Conservation (phyloP, 2,797 vertebrate species). For the Megalops cyprinoides region DNA sequence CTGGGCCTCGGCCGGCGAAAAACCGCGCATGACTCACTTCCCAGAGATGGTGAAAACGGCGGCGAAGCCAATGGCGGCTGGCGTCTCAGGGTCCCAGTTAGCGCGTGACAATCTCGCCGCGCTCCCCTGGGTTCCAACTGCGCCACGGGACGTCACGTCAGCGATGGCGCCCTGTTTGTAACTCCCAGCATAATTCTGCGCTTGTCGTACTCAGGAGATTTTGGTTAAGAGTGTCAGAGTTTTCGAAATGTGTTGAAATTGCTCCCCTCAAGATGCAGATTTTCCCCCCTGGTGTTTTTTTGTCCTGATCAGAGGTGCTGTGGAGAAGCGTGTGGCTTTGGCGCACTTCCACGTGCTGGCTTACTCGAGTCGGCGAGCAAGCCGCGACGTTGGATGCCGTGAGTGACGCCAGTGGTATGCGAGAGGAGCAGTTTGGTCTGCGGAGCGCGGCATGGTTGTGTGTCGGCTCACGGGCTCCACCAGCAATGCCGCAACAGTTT, state of each 20-base stretch:
- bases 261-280: neutral
- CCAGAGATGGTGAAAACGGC: conserved; percentile 9
- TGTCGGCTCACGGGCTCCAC: too few relatives aligned
- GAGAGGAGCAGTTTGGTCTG: neutral
- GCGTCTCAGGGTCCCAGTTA: neutral
- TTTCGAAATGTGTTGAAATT: neutral
- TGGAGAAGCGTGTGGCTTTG: too few relatives aligned
- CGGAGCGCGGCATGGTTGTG: neutral
- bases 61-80: neutral
- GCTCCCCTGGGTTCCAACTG: neutral
- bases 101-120: neutral
- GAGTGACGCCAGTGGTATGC: neutral
- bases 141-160: neutral
- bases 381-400: neutral
- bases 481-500: too few relatives aligned
- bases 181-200: neutral
- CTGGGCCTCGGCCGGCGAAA: neutral
- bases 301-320: neutral
- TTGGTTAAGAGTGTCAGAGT: neutral
- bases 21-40: conserved; percentile 16
- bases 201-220: neutral
- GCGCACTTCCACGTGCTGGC: neutral
- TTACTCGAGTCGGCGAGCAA: neutral
- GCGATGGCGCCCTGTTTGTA: neutral
- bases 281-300: neutral